phyloP scores from a whole-genome alignment of 2,797 vertebrate species.

The Thalassophryne amazonica region DNA sequence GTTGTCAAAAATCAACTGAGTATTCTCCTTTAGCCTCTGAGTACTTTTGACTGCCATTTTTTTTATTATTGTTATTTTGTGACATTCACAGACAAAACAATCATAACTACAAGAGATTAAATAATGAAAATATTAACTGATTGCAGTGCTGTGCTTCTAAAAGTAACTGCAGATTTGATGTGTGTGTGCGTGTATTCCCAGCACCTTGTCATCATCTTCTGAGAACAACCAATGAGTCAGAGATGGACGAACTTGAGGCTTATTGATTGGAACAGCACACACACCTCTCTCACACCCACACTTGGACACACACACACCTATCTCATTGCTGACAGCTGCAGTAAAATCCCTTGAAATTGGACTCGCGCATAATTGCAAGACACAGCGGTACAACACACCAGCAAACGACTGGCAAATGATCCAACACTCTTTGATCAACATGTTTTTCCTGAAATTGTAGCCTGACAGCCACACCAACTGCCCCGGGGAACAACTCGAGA shows the following conservation, averaged over 20 bases:
- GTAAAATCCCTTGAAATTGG: conserved; percentile 41
- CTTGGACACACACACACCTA: conserved; percentile 5
- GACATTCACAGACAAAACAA: no score
- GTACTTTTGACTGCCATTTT: no score
- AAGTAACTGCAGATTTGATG: not conserved
- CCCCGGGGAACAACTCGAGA: conserved; percentile 17
- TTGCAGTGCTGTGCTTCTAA: no score
- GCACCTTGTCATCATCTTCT: conserved; percentile 46
- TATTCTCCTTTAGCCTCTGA: no score
- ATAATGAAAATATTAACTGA: no score
- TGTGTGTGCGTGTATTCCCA: conserved; percentile 12
- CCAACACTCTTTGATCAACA: conserved; percentile 24
- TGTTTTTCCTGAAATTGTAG: conserved; percentile 26
- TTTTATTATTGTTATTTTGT: no score
- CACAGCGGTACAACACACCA: conserved; percentile 27
- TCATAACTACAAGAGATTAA: no score
- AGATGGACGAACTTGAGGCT: conserved; percentile 40
- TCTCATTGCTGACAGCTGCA: conserved; percentile 16
- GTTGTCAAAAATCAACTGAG: no score
- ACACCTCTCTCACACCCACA: not conserved
- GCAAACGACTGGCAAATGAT: conserved; percentile 11
- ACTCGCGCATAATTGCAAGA: conserved; percentile 48
- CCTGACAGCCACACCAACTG: not conserved
- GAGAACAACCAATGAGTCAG: conserved; percentile 58
- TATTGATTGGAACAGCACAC: conserved; percentile 45